Conservation (phyloP, 1,140 invertebrate genomes). For the Pomacea maculata region DNA sequence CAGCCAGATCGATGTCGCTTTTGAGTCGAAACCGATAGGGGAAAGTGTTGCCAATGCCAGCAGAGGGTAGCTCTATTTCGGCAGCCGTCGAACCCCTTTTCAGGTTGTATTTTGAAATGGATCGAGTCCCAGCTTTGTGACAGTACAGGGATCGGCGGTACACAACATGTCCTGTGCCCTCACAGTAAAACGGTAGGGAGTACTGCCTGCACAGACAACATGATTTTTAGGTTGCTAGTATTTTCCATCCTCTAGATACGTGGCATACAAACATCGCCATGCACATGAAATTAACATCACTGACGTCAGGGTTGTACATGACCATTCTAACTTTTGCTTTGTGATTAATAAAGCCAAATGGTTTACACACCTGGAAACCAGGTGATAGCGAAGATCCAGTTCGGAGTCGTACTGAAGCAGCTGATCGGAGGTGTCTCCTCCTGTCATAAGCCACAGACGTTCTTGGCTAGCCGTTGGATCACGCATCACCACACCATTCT, state of each 20-base stretch:
- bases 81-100: slow-evolving; percentile 34
- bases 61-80: slow-evolving; percentile 40
- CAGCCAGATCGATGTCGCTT: slow-evolving; percentile 57
- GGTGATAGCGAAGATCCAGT: slow-evolving; percentile 17
- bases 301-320: not conserved
- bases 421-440: slow-evolving; percentile 7
- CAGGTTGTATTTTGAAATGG: slow-evolving; percentile 52
- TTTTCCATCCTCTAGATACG: not conserved
- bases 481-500: slow-evolving; percentile 29
- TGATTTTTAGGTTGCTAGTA: slow-evolving; percentile 19
- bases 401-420: slow-evolving; percentile 32
- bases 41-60: slow-evolving; percentile 45
- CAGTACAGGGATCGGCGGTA: slow-evolving; percentile 49
- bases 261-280: not conserved
- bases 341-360: too few relatives aligned
- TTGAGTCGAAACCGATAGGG: slow-evolving; percentile 50
- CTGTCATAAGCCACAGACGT: slow-evolving; percentile 30
- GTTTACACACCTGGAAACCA: slow-evolving; percentile 11
- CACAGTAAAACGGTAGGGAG: slow-evolving; percentile 50
- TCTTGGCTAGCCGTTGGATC: slow-evolving; percentile 16
- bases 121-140: slow-evolving; percentile 48
- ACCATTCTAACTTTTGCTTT: not conserved
- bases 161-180: slow-evolving; percentile 56
- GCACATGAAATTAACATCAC: not conserved
- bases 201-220: slow-evolving; percentile 24